These are phyloP conservation scores for Clunio marinus DNA, from an alignment of 2,888 invertebrate species.

Conservation along the genomic window DNA sequence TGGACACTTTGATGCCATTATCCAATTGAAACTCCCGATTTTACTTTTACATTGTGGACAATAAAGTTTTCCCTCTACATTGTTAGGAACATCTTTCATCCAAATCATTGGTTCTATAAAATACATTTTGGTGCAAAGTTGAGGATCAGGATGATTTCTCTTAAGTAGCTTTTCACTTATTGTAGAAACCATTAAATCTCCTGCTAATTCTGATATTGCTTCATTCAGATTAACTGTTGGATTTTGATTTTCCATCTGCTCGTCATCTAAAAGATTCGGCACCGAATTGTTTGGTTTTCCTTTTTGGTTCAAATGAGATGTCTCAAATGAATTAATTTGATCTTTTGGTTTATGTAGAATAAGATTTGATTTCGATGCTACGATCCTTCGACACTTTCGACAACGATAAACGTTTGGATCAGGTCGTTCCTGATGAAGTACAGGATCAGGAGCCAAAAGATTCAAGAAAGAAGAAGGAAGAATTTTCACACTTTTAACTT, in stretches of 20 bases:
- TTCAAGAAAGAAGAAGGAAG: constrained; percentile 73
- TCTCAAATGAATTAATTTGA: background rate
- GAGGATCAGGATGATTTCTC: constrained; percentile 42
- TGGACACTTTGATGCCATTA: constrained; percentile 83
- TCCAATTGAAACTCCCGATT: constrained; percentile 87
- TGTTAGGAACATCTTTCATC: constrained; percentile 72
- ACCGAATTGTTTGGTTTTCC: background rate
- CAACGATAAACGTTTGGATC: constrained; percentile 82
- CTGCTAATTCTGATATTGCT: constrained; percentile 45
- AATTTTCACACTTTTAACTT: constrained; percentile 77
- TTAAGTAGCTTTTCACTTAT: constrained; percentile 41
- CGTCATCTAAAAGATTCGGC: background rate
- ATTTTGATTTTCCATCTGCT: background rate
- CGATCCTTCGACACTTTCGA: constrained; percentile 71
- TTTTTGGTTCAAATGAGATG: background rate
- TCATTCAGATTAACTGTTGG: too few species aligned
- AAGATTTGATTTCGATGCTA: constrained; percentile 77
- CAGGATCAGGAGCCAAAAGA: constrained; percentile 76
- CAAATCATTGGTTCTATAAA: constrained; percentile 87
- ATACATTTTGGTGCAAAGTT: constrained; percentile 66
- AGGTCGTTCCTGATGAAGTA: constrained; percentile 66
- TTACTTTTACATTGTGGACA: constrained; percentile 82
- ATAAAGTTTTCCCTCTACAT: constrained; percentile 74
- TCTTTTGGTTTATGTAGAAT: constrained; percentile 59
- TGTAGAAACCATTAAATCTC: constrained; percentile 46